These are phyloP conservation scores for Apogon talboti DNA, from an alignment of 2,797 vertebrate species.

Conservation along the genomic window DNA sequence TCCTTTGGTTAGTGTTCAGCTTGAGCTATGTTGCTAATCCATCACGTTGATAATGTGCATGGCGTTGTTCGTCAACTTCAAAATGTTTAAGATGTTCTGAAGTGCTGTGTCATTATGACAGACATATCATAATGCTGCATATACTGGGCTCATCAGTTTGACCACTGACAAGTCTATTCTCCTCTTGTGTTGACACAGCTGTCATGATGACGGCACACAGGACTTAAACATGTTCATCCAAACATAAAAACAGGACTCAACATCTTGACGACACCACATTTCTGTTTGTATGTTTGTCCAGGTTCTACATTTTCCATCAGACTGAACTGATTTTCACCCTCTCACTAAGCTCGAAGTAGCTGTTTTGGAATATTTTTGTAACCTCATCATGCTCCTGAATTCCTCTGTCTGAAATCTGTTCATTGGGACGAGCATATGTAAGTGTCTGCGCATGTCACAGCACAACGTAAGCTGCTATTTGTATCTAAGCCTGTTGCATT, in stretches of 20 bases:
- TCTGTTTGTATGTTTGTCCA: background rate
- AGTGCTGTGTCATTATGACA: conserved; percentile 33
- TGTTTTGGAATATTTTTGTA: conserved; percentile 17
- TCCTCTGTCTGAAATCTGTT: conserved; percentile 28
- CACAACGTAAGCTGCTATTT: conserved; percentile 77
- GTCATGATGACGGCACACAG: background rate
- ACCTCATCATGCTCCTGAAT: conserved; percentile 20
- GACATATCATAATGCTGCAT: background rate
- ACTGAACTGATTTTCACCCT: conserved; percentile 1
- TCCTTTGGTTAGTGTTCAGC: background rate
- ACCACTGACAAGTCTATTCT: background rate
- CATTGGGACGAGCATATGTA: conserved; percentile 25
- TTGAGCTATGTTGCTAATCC: conserved; percentile 1
- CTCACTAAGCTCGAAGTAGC: background rate
- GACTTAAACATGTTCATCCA: background rate
- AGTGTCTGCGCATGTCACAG: conserved; percentile 39
- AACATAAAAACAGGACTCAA: background rate
- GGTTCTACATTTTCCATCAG: background rate
- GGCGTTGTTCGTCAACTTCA: conserved; percentile 13
- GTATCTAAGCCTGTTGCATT: conserved; percentile 76
- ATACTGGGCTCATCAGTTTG: background rate
- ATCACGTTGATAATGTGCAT: background rate
- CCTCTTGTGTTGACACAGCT: conserved; percentile 13
- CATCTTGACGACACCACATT: background rate
- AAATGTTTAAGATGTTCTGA: conserved; percentile 13